Base-by-base conservation (phyloP, 1,140 invertebrate species). In the Drosophila ohnishii region DNA sequence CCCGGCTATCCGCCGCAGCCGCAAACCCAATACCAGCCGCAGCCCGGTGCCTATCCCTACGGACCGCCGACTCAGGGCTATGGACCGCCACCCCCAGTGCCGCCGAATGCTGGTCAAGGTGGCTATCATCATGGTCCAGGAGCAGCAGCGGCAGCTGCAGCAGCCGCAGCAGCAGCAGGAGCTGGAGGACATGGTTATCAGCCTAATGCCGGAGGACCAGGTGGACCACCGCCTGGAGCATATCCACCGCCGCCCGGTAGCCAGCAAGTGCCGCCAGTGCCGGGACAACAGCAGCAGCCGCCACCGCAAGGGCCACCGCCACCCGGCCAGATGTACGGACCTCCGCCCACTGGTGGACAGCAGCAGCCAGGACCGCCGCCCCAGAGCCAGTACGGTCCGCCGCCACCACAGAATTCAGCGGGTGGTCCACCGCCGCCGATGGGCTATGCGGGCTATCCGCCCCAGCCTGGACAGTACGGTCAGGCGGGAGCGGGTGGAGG, bases 1-100 rank as follows among this genome's bases (percentile, higher is more conserved):
- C 92, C 92, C 25, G 92, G 91, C 28, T 93, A 93, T 90, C 92
- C 92, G 42, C 92, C 93, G 39, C 89, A 91, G 28, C 90, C 90
- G 59, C 90, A 92, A 57, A 91, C 91, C 14, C 78, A 83, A 44
- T 90, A 91, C 51, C 93, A 93, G 90, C 90, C 90, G 2, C 92
- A 91, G 63, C 51, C 51, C 13, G 92, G 92, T 61, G 92, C 92
- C 32, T 93, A 93, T 86, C 92, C 88, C 1, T 92, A 92, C 30
- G 90, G 90, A 5, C 90, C 90, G 7, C 91, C 91, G 9, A 57
- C 85, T 0, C 90, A 91, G 66, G 81, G 87, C 25, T 90, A 85
- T n/a, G 86, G 86, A 0, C 90, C 91, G 25, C 91, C 89, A 19
- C 91, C 88, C 1, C 82, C 80, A 5, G 69, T 45, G 10, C 80